Conservation (phyloP, 2,797 vertebrate genomes). For the Triplophysa bombifrons region DNA sequence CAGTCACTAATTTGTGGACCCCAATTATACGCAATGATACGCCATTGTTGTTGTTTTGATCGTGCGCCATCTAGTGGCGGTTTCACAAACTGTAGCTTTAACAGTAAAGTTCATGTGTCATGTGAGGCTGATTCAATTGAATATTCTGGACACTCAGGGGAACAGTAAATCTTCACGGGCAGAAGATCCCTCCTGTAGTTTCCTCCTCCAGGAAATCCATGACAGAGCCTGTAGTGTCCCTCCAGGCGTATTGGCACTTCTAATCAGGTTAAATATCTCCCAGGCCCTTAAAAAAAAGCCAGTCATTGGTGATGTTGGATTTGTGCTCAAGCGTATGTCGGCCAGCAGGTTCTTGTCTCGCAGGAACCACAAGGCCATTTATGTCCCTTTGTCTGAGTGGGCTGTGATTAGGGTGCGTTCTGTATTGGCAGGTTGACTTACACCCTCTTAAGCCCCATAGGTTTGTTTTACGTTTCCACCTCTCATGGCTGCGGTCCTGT, state of each 20-base stretch:
- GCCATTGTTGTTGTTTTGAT: too few species aligned
- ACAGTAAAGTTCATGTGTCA: too few species aligned
- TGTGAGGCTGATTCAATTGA: too few species aligned
- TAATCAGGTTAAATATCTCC: slow-evolving; percentile 53
- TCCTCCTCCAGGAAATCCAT: background rate
- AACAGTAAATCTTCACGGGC: background rate
- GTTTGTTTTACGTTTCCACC: slow-evolving; percentile 70
- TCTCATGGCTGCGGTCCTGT: slow-evolving; percentile 72
- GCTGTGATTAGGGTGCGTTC: slow-evolving; percentile 70
- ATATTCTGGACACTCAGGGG: background rate
- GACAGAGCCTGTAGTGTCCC: background rate
- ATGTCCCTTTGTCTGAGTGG: slow-evolving; percentile 77
- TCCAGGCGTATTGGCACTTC: slow-evolving; percentile 39
- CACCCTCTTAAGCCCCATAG: slow-evolving; percentile 72
- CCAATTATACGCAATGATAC: too few species aligned
- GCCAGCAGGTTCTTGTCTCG: slow-evolving; percentile 39
- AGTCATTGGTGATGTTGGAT: slow-evolving; percentile 61
- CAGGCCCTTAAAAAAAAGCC: background rate
- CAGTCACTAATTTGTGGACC: too few species aligned
- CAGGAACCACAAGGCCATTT: slow-evolving; percentile 70
- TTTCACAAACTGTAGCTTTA: too few species aligned
- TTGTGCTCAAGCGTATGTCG: slow-evolving; percentile 64
- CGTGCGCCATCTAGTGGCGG: too few species aligned
- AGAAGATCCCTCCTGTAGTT: background rate
- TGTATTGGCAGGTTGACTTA: slow-evolving; percentile 75